These are phyloP conservation scores for Leptodactylus fallax DNA, from an alignment of 2,797 vertebrate species.

Conservation along the genomic window DNA sequence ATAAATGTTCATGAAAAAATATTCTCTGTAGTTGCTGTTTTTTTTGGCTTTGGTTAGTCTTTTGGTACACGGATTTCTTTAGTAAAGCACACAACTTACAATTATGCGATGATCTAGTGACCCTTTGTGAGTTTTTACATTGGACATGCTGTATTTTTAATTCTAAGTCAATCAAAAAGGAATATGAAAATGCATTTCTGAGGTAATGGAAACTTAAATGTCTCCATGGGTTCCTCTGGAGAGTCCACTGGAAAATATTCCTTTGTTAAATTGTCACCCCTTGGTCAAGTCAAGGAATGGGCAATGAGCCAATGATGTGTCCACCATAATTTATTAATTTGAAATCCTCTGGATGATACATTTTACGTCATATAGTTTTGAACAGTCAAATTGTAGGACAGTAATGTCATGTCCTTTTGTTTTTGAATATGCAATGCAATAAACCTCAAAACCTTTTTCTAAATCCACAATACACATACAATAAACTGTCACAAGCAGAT, in stretches of 20 bases:
- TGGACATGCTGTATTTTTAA: not conserved
- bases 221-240: not conserved
- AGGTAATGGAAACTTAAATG: slow-evolving; percentile 8
- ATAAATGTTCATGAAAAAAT: not conserved
- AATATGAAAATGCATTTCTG: slow-evolving; percentile 3
- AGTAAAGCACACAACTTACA: not conserved
- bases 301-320: not conserved
- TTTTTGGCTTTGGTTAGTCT: not conserved
- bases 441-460: no score
- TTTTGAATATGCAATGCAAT: no score
- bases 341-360: not conserved
- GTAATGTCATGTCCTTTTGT: not conserved
- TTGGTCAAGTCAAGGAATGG: not conserved
- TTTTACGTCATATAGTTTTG: not conserved
- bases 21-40: not conserved
- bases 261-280: not conserved
- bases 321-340: not conserved
- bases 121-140: not conserved
- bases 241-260: not conserved
- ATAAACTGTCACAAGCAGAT: no score
- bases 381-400: not conserved
- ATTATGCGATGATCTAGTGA: not conserved
- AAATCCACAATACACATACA: no score
- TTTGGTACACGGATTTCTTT: not conserved
- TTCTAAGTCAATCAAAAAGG: not conserved